Base-by-base conservation (phyloP, 2,888 invertebrate genomes). In the Punctoribates punctum region DNA sequence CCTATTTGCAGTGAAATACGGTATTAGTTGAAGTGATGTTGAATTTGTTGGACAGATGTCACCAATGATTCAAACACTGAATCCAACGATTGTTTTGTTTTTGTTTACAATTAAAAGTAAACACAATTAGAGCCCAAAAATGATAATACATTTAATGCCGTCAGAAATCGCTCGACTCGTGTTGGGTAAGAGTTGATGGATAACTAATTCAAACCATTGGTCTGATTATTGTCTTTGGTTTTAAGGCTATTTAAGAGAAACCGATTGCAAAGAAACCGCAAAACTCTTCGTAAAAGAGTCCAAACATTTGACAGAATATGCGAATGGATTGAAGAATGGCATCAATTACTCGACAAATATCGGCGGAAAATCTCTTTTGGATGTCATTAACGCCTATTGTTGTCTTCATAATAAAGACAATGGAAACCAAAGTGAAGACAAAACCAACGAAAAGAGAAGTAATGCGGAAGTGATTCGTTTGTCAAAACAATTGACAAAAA, bases 141-240 rank as follows among this genome's bases (percentile, higher is more conserved):
- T 72, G 73, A 73, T 34, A 25, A 29, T 73, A 1, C 38, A 62
- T 42, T 75, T 38, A 8, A 77, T 77, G 77, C 77, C 77, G 38
- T 77, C 77, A 27, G 77, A 77, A 62, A 73, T 75, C 29, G 77
- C 77, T 0, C 29, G 77, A 67, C 25, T 77, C 1, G 75, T 75
- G 17, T 54, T 75, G 54, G 77, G 77, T 74, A 73, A 38, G 73
- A n/a, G n/a, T 73, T 48, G 17, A 9, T 13, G 6, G 51, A 23
- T 17, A 38, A 34, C 15, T 48, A 15, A 9, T 25, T 48, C 27
- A 6, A 13, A 8, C 51, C 15, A 54, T 13, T 11, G 15, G 5
- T n/a, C 6, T 20, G 11, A 42, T 57, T 74, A 9, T 17, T 57
- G 23, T 25, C 2, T 42, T 34, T 54, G 17, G 2, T 15, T 60